A percentile compares a stretch with the other conserved stretches of the same genome.
Conservation (phyloP, 2,888 invertebrate genomes). For the Margaritifera margaritifera region DNA sequence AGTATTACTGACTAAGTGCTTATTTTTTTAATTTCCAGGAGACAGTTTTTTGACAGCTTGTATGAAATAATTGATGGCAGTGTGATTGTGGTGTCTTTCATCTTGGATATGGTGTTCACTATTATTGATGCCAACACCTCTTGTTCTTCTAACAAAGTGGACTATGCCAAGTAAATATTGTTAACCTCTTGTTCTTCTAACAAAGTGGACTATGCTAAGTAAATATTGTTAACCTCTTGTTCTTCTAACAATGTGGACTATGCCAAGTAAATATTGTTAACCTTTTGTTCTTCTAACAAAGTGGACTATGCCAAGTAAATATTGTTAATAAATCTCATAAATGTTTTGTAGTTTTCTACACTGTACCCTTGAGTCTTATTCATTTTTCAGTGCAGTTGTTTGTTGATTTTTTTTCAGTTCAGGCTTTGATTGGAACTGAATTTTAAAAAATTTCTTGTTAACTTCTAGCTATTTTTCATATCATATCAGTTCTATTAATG, state of each 20-base stretch:
- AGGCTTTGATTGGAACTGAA: too few species aligned
- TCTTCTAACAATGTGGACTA: slow-evolving; percentile 46
- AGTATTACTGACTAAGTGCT: too few species aligned
- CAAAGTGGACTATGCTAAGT: slow-evolving; percentile 62
- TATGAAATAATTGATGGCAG: slow-evolving; percentile 73
- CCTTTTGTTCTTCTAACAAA: slow-evolving; percentile 31
- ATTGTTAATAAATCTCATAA: background rate
- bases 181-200: slow-evolving; percentile 34
- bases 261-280: slow-evolving; percentile 66
- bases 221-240: slow-evolving; percentile 44
- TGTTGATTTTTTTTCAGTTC: too few species aligned
- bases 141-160: slow-evolving; percentile 34
- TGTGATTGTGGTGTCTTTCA: slow-evolving; percentile 73
- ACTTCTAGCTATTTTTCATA: too few species aligned
- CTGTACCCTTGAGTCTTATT: too few species aligned
- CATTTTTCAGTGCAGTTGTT: too few species aligned
- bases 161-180: slow-evolving; percentile 68
- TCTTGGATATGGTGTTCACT: slow-evolving; percentile 71
- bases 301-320: slow-evolving; percentile 48
- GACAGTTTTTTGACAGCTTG: slow-evolving; percentile 70
- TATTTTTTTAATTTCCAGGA: slow-evolving; percentile 43
- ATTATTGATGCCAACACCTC: slow-evolving; percentile 38
- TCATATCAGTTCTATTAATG: too few species aligned
- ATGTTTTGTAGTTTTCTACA: too few species aligned
- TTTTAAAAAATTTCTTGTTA: too few species aligned